phyloP scores from a whole-genome alignment of 2,888 invertebrate genomes.

The Drosophila dives region DNA sequence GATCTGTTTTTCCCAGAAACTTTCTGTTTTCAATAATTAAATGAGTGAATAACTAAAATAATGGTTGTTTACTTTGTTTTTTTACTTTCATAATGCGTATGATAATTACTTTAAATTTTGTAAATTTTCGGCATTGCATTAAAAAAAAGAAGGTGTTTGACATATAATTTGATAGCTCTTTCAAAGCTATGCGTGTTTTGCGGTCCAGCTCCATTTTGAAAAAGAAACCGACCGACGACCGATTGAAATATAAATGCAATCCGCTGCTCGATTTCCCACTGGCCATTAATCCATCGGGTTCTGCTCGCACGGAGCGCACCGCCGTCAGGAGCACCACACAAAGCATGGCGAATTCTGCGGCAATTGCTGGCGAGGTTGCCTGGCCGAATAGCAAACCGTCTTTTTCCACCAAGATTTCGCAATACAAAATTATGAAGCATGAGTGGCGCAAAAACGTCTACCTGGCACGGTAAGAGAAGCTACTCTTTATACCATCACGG shows the following conservation, averaged over 20 bases:
- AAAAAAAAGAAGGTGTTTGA: too few species aligned
- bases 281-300: constrained; percentile 98
- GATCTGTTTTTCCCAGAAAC: background rate
- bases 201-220: too few species aligned
- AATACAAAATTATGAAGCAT: constrained; percentile 99
- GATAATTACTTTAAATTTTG: background rate
- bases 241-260: constrained; percentile 98
- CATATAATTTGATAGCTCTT: too few species aligned
- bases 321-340: constrained; percentile 87
- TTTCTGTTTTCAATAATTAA: background rate
- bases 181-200: too few species aligned
- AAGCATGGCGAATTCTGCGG: constrained; percentile 86
- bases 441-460: constrained; percentile 99
- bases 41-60: constrained; percentile 4
- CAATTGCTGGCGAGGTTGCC: constrained; percentile 89
- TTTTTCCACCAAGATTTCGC: constrained; percentile 98
- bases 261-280: constrained; percentile 97
- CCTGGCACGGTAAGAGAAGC: constrained; percentile 90
- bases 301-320: constrained; percentile 96
- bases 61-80: constrained; percentile 57
- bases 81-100: constrained; percentile 62
- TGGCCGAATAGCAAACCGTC: constrained; percentile 99
- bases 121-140: background rate
- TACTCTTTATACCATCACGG: background rate
- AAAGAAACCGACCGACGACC: constrained; percentile 96